Percentiles rank a stretch among this genome's conserved stretches.
Conservation (phyloP, 2,113 vertebrate genomes). For the Origma solitaria region DNA sequence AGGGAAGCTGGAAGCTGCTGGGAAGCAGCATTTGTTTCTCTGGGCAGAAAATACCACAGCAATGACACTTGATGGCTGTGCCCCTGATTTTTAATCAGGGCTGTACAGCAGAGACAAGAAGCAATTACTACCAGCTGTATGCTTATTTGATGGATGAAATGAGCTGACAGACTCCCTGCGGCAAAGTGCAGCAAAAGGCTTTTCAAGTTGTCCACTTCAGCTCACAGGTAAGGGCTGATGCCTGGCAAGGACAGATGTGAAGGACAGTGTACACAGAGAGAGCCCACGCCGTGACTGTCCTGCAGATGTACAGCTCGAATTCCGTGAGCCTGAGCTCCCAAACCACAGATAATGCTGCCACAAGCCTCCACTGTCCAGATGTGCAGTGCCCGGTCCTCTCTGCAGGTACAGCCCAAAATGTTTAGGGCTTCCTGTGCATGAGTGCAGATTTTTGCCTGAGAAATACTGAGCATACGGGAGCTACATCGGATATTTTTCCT, state of each 20-base stretch:
- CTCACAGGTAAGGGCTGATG: neutral
- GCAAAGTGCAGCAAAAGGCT: neutral
- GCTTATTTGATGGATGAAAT: neutral
- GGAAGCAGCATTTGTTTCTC: neutral
- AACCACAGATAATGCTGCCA: neutral
- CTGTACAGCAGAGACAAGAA: neutral
- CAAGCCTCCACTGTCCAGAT: neutral
- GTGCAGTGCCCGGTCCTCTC: neutral
- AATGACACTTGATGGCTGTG: neutral
- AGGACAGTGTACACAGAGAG: rapidly evolving
- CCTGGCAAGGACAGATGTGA: neutral
- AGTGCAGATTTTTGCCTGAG: neutral
- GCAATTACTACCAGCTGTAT: neutral
- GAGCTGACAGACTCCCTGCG: neutral
- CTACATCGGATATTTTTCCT: neutral
- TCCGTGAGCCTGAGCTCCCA: neutral
- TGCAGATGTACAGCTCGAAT: neutral
- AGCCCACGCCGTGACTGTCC: rapidly evolving
- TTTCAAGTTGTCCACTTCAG: neutral
- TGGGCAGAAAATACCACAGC: neutral
- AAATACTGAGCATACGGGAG: neutral
- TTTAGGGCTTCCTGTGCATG: neutral
- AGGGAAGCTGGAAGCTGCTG: neutral
- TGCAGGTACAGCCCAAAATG: neutral
- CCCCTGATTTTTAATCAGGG: neutral